Evolutionary conservation across 2,888 invertebrate species (phyloP).

Genomic region (Nemapogon koenigi): DNA sequence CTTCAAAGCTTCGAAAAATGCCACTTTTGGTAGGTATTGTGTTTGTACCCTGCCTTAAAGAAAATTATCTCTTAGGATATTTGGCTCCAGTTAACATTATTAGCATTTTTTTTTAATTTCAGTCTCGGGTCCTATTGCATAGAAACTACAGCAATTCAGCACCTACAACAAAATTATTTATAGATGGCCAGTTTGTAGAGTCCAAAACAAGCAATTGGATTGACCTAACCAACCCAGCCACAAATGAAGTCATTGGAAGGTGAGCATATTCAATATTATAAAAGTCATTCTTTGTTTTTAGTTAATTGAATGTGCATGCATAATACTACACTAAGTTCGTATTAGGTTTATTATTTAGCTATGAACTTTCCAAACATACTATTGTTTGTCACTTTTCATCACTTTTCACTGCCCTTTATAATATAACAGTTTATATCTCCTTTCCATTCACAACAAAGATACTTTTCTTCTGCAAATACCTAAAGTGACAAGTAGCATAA

Average conservation of each 20-base stretch:
- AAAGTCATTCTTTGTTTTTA: too few relatives aligned
- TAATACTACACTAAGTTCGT: background rate
- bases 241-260: constrained; percentile 80
- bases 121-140: constrained; percentile 38
- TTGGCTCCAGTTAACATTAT: too few relatives aligned
- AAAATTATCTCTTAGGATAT: too few relatives aligned
- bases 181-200: constrained; percentile 93
- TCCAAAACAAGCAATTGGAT: constrained; percentile 94
- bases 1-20: too few relatives aligned
- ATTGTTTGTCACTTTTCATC: background rate
- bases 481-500: too few relatives aligned
- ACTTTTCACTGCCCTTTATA: background rate
- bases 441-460: too few relatives aligned
- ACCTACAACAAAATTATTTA: constrained; percentile 90
- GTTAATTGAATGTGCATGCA: background rate
- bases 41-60: too few relatives aligned
- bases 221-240: constrained; percentile 94
- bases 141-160: constrained; percentile 65
- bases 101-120: constrained; percentile 12
- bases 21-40: too few relatives aligned
- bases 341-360: background rate
- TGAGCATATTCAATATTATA: too few relatives aligned
- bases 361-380: background rate
- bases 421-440: too few relatives aligned
- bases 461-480: too few relatives aligned